Percentiles rank a stretch among this genome's conserved stretches.
Evolutionary conservation across 2,113 vertebrate genomes (phyloP).

Genomic region (Nothoprocta perdicaria): DNA sequence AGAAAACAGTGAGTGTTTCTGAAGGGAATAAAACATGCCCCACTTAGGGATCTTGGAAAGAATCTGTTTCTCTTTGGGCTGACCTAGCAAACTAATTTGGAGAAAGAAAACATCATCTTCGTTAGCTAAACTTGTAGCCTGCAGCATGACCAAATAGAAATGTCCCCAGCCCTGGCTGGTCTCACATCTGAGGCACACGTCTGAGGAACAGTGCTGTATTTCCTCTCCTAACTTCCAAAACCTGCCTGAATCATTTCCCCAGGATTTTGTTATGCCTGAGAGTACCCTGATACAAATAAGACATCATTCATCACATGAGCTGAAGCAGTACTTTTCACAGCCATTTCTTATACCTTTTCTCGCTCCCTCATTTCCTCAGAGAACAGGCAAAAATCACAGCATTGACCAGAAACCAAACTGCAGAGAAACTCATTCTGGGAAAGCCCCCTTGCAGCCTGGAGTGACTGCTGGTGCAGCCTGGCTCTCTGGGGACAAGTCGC

Average conservation of each 20-base stretch:
- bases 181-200: neutral
- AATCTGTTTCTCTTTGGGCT: neutral
- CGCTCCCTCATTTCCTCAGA: neutral
- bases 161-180: fast-evolving
- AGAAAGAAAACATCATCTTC: neutral
- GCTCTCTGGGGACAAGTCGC: neutral
- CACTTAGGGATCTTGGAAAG: neutral
- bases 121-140: neutral
- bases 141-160: neutral
- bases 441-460: neutral
- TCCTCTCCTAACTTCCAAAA: neutral
- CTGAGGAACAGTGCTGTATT: neutral
- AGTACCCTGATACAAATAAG: neutral
- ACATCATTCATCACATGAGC: neutral
- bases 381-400: neutral
- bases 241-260: neutral
- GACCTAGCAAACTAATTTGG: neutral
- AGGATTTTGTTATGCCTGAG: neutral
- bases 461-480: neutral
- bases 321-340: neutral
- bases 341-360: neutral
- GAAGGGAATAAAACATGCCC: neutral
- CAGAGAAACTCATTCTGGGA: neutral
- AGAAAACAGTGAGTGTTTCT: neutral
- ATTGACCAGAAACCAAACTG: neutral